phyloP scores from a whole-genome alignment of 2,888 invertebrate genomes.

The Carpatolechia fugitivella region DNA sequence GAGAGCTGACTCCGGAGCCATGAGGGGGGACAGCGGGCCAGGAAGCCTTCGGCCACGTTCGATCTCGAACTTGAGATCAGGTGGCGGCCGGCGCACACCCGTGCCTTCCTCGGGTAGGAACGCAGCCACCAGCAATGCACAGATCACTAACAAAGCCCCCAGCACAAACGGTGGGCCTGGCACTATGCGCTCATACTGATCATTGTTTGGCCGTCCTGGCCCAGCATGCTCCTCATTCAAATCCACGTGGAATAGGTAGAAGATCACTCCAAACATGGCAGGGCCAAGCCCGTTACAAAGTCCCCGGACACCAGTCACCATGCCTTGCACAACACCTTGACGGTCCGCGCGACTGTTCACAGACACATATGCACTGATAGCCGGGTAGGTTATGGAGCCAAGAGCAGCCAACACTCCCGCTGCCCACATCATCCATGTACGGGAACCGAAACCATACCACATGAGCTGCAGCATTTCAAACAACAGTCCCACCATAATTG shows the following conservation, averaged over 20 bases:
- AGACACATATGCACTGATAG: conserved; percentile 98
- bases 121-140: conserved; percentile 94
- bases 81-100: conserved; percentile 74
- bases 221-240: conserved; percentile 86
- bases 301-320: conserved; percentile 99
- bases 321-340: conserved; percentile 97
- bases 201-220: conserved; percentile 61
- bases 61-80: conserved; percentile 90
- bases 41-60: conserved; percentile 88
- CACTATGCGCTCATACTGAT: conserved; percentile 83
- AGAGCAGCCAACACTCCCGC: conserved; percentile 97
- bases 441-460: conserved; percentile 98
- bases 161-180: conserved; percentile 99
- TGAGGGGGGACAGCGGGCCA: conserved; percentile 88
- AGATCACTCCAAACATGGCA: conserved; percentile 98
- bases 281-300: conserved; percentile 99
- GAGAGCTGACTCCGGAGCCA: conserved; percentile 88
- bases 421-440: conserved; percentile 99
- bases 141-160: conserved; percentile 97
- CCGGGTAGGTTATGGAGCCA: conserved; percentile 98
- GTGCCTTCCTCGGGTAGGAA: conserved; percentile 86
- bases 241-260: conserved; percentile 99
- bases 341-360: conserved; percentile 98
- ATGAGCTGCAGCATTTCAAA: conserved; percentile 98
- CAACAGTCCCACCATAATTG: conserved; percentile 96